Evolutionary conservation across 53 echinoderm and acorn worm genomes (phyloP).

Genomic region (Pentamera pediparva): DNA sequence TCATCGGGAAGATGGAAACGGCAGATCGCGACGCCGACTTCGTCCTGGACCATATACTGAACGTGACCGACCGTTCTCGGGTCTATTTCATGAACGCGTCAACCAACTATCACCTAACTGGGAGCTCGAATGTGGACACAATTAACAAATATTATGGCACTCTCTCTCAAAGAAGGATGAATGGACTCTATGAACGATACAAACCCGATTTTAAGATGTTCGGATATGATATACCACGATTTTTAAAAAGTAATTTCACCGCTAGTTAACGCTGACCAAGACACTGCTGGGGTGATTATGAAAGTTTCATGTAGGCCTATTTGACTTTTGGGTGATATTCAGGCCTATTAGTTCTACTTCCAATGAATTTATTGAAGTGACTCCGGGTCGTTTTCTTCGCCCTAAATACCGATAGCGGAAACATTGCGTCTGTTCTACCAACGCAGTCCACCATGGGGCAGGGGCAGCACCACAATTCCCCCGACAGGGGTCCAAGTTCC

Average conservation of each 20-base stretch:
- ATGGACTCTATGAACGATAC: not conserved
- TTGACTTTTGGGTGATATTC: no score
- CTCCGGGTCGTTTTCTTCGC: no score
- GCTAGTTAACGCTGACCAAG: not conserved
- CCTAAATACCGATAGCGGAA: no score
- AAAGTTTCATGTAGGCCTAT: no score
- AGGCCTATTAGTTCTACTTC: no score
- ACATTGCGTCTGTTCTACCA: no score
- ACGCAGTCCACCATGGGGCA: no score
- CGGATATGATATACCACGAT: not conserved
- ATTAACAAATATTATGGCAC: not conserved
- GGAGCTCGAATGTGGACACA: conserved; percentile 6
- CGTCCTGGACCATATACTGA: not conserved
- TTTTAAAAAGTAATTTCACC: not conserved
- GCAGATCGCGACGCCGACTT: conserved; percentile 1
- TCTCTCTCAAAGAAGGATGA: not conserved
- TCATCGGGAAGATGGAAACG: conserved; percentile 15
- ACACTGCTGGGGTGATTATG: no score
- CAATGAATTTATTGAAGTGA: no score
- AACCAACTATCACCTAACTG: not conserved
- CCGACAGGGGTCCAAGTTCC: no score
- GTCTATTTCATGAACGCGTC: conserved; percentile 4
- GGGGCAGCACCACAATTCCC: no score
- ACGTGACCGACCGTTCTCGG: not conserved
- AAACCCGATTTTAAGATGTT: conserved; percentile 12